Conservation (phyloP, 2,797 vertebrate genomes). For the Eremophila alpestris region DNA sequence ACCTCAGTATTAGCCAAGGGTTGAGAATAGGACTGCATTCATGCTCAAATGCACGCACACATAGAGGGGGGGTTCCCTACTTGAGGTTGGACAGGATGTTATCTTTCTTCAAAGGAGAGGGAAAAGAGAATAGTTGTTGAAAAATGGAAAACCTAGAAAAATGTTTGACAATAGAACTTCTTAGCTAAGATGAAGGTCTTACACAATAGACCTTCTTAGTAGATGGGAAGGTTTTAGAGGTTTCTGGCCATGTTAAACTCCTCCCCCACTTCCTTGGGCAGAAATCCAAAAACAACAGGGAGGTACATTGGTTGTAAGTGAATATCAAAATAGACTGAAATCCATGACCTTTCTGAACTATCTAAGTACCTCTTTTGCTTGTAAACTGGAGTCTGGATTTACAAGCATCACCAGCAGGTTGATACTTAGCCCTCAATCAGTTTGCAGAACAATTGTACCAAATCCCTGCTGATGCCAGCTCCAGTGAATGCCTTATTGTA, state of each 20-base stretch:
- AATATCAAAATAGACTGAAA: not conserved
- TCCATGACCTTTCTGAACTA: not conserved
- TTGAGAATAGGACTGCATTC: not conserved
- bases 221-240: not conserved
- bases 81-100: constrained; percentile 37
- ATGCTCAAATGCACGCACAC: not conserved
- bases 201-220: not conserved
- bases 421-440: not conserved
- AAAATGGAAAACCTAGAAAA: constrained; percentile 50
- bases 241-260: not conserved
- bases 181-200: not conserved
- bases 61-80: not conserved
- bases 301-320: not conserved
- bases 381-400: not conserved
- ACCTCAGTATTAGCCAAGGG: not conserved
- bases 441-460: not conserved
- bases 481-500: not conserved
- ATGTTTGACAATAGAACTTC: constrained; percentile 16
- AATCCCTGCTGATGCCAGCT: not conserved
- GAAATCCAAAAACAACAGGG: constrained; percentile 11
- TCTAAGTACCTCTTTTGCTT: not conserved
- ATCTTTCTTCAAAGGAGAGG: constrained; percentile 37
- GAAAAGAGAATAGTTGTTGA: constrained; percentile 24
- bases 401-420: not conserved
- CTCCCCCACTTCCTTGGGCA: not conserved